phyloP scores from a whole-genome alignment of 2,888 invertebrate genomes.

The Chelonus formosanus region DNA sequence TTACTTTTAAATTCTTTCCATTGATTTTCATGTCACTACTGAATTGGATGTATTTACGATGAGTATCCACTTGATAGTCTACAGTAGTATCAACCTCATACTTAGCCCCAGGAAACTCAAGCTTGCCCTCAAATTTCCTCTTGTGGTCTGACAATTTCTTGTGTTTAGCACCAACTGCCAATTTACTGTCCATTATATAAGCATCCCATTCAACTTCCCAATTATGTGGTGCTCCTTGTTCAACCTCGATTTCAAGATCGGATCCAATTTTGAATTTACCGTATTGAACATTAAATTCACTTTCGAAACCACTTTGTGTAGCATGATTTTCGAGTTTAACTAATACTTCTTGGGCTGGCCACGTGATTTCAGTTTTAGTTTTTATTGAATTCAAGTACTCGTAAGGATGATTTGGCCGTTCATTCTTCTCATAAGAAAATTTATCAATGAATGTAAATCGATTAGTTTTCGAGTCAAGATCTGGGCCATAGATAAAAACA shows the following conservation, averaged over 20 bases:
- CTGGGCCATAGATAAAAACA: slow-evolving; percentile 71
- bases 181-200: slow-evolving; percentile 65
- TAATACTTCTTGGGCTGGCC: slow-evolving; percentile 48
- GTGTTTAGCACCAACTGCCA: slow-evolving; percentile 69
- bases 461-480: slow-evolving; percentile 69
- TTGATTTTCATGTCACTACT: slow-evolving; percentile 62
- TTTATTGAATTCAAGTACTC: slow-evolving; percentile 26
- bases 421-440: slow-evolving; percentile 43
- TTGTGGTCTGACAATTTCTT: slow-evolving; percentile 69
- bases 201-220: slow-evolving; percentile 70
- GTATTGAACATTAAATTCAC: slow-evolving; percentile 70
- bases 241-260: slow-evolving; percentile 65
- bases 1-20: slow-evolving; percentile 64
- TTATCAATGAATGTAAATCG: slow-evolving; percentile 65
- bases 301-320: slow-evolving; percentile 69
- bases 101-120: slow-evolving; percentile 71
- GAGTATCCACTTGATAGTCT: slow-evolving; percentile 66
- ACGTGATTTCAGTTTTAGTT: slow-evolving; percentile 50
- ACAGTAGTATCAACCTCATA: slow-evolving; percentile 72
- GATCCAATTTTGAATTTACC: slow-evolving; percentile 69
- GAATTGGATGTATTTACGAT: slow-evolving; percentile 43
- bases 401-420: slow-evolving; percentile 21
- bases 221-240: slow-evolving; percentile 66
- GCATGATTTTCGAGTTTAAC: slow-evolving; percentile 69
- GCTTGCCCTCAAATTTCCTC: slow-evolving; percentile 71